Percentiles rank a stretch among this genome's conserved stretches.
Evolutionary conservation across 2,888 invertebrate species (phyloP).

Genomic region (Machimus rusticus): DNA sequence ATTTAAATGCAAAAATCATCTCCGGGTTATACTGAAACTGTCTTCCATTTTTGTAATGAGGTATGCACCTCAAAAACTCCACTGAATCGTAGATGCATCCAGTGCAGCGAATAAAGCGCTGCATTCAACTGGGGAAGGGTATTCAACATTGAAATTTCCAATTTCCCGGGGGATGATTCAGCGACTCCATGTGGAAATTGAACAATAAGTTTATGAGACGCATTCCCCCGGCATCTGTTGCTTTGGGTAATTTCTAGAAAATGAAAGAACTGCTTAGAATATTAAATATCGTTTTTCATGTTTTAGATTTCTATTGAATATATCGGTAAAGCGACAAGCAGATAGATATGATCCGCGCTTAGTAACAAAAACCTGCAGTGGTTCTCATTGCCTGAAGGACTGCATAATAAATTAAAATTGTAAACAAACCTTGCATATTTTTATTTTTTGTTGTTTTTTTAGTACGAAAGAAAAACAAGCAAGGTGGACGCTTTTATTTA

Average conservation of each 20-base stretch:
- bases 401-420: background rate
- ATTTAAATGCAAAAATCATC: constrained; percentile 31
- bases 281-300: background rate
- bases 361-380: background rate
- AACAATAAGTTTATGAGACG: background rate
- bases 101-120: background rate
- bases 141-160: background rate
- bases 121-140: background rate
- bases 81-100: background rate
- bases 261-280: constrained; percentile 4
- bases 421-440: background rate
- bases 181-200: background rate
- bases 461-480: background rate
- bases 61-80: background rate
- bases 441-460: background rate
- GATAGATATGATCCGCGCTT: background rate
- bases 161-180: background rate
- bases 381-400: background rate
- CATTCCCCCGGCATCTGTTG: background rate
- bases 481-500: background rate
- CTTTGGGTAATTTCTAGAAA: background rate
- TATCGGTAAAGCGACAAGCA: background rate
- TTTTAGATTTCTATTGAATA: background rate
- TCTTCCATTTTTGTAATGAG: background rate
- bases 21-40: background rate